These are phyloP conservation scores for Grallaria varia DNA, from an alignment of 2,113 vertebrate genomes.

Conservation along the genomic window DNA sequence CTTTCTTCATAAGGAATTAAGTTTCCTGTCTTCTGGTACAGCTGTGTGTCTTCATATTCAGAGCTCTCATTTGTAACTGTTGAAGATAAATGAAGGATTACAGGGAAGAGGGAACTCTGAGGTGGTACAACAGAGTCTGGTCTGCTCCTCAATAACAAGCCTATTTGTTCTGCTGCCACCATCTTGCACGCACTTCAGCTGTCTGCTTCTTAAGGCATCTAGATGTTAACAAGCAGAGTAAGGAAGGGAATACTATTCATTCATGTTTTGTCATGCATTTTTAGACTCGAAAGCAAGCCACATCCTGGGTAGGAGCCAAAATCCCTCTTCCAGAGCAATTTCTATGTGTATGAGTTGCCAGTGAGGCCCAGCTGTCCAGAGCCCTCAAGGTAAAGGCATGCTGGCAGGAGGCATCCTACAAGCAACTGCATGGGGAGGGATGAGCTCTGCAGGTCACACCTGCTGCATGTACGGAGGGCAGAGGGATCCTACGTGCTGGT, in stretches of 20 bases:
- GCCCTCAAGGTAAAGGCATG: not conserved
- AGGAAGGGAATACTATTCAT: not conserved
- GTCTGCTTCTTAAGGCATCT: not conserved
- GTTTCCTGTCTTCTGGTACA: not conserved
- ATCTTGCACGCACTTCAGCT: not conserved
- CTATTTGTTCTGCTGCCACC: not conserved
- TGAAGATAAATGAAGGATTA: not conserved
- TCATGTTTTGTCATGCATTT: not conserved
- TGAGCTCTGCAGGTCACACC: not conserved
- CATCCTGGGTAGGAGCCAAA: not conserved
- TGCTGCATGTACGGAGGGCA: accelerated
- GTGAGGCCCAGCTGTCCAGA: not conserved
- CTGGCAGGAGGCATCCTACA: not conserved
- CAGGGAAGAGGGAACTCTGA: not conserved
- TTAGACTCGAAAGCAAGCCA: not conserved
- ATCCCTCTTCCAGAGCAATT: not conserved
- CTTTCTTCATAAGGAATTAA: not conserved
- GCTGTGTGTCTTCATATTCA: not conserved
- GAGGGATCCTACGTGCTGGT: not conserved
- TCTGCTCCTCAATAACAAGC: not conserved
- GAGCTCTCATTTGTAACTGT: not conserved
- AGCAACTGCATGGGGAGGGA: not conserved
- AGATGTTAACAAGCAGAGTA: not conserved
- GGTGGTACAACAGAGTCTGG: not conserved
- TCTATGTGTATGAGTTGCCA: not conserved